Conservation (phyloP, 2,888 invertebrate genomes). For the Caenorhabditis sinica region DNA sequence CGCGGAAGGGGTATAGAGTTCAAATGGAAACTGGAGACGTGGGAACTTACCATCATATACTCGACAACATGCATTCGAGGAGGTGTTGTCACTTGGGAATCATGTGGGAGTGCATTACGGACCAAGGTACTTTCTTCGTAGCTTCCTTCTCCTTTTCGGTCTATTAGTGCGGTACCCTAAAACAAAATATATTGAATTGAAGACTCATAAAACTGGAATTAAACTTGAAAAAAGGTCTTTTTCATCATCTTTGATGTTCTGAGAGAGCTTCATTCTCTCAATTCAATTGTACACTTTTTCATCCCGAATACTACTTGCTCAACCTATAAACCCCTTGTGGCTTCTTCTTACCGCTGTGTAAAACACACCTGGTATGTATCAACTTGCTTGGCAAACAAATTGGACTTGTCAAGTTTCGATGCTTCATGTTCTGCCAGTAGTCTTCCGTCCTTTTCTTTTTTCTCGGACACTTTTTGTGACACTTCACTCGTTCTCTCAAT, state of each 20-base stretch:
- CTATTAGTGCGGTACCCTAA: constrained; percentile 76
- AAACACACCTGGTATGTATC: constrained; percentile 75
- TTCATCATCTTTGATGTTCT: background rate
- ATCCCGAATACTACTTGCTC: background rate
- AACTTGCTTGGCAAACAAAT: constrained; percentile 78
- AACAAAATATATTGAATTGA: constrained; percentile 25
- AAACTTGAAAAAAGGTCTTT: background rate
- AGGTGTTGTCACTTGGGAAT: constrained; percentile 64
- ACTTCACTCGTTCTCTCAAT: constrained; percentile 79
- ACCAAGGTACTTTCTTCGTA: constrained; percentile 79
- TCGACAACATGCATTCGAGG: constrained; percentile 78
- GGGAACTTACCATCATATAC: constrained; percentile 75
- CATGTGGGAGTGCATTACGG: constrained; percentile 67
- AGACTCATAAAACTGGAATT: background rate
- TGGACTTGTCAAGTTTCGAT: constrained; percentile 79
- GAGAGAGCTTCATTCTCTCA: background rate
- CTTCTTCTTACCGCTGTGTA: constrained; percentile 8
- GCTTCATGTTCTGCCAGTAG: constrained; percentile 77
- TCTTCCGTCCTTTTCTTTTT: constrained; percentile 80
- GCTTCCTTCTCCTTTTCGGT: constrained; percentile 79
- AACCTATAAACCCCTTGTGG: constrained; percentile 13
- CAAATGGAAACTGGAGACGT: constrained; percentile 1
- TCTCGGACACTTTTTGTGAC: constrained; percentile 77
- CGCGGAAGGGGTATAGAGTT: background rate
- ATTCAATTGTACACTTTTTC: background rate